A percentile compares a stretch with the other conserved stretches of the same genome.
phyloP scores from a whole-genome alignment of 2,888 invertebrate genomes.

The Hypercompe scribonia region DNA sequence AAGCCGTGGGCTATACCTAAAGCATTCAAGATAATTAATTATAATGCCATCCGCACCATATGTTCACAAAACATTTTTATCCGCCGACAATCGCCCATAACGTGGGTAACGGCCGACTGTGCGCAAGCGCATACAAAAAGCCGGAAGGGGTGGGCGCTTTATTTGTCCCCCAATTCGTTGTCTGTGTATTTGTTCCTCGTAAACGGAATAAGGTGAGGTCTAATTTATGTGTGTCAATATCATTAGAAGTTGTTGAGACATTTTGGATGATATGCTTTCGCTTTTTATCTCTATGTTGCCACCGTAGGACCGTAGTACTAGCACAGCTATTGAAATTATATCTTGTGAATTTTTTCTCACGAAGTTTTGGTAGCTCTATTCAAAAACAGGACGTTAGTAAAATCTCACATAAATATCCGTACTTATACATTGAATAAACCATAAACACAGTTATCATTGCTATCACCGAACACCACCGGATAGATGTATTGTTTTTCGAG shows the following conservation, averaged over 20 bases:
- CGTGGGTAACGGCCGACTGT: conserved; percentile 7
- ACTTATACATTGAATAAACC: too few species aligned
- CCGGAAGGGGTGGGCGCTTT: conserved; percentile 56
- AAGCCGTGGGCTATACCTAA: too few species aligned
- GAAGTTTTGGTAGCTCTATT: not conserved
- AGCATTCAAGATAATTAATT: conserved; percentile 32
- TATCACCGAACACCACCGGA: too few species aligned
- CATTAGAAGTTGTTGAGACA: conserved; percentile 26
- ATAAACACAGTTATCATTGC: too few species aligned
- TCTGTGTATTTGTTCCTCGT: conserved; percentile 51
- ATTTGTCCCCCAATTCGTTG: conserved; percentile 45
- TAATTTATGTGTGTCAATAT: conserved; percentile 46
- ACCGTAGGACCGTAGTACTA: not conserved
- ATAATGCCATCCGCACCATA: conserved; percentile 19
- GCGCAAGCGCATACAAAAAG: conserved; percentile 38
- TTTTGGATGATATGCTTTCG: conserved; percentile 1
- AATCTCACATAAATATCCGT: too few species aligned
- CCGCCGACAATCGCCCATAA: conserved; percentile 43
- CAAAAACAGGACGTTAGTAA: too few species aligned
- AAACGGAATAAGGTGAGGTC: conserved; percentile 39
- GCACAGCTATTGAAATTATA: not conserved
- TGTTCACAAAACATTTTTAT: conserved; percentile 31
- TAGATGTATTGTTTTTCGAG: too few species aligned
- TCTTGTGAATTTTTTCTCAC: not conserved
- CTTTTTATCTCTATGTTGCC: too few species aligned